These are phyloP conservation scores for Trachops cirrhosus DNA, from an alignment of 2,797 vertebrate species.

Conservation along the genomic window DNA sequence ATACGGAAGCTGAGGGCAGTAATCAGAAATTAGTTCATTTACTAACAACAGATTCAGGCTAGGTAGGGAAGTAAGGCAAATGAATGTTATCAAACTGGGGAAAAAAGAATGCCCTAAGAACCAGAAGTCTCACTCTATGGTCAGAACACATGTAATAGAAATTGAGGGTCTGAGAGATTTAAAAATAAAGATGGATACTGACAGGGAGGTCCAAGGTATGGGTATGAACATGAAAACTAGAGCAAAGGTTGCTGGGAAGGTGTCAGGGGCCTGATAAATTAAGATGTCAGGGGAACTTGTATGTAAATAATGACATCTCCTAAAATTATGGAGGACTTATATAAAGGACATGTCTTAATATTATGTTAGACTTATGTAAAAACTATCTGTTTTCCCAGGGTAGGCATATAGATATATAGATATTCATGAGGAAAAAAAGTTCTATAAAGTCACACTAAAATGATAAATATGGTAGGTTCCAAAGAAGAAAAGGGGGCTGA, in stretches of 20 bases:
- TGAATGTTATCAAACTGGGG: too few relatives aligned
- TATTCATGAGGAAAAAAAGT: not conserved
- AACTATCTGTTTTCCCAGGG: not conserved
- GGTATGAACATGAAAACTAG: rapidly evolving
- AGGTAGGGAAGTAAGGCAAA: not conserved
- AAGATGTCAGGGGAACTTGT: too few relatives aligned
- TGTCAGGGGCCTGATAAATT: not conserved
- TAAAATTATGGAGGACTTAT: not conserved
- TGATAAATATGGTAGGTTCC: not conserved
- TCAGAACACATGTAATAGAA: rapidly evolving
- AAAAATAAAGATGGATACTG: not conserved
- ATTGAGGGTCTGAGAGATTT: not conserved
- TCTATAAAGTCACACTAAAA: not conserved
- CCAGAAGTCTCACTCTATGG: not conserved
- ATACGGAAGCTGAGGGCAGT: not conserved
- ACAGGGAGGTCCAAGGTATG: not conserved
- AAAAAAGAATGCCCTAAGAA: not conserved
- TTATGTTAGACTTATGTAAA: not conserved
- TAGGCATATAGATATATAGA: not conserved
- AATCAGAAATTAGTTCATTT: not conserved
- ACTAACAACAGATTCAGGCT: not conserved
- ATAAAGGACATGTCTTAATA: not conserved
- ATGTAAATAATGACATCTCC: not conserved
- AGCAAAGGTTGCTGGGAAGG: not conserved
- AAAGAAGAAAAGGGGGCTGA: not conserved